Evolutionary conservation across 2,797 vertebrate genomes (phyloP).

Genomic region (Telmatherina bonti): DNA sequence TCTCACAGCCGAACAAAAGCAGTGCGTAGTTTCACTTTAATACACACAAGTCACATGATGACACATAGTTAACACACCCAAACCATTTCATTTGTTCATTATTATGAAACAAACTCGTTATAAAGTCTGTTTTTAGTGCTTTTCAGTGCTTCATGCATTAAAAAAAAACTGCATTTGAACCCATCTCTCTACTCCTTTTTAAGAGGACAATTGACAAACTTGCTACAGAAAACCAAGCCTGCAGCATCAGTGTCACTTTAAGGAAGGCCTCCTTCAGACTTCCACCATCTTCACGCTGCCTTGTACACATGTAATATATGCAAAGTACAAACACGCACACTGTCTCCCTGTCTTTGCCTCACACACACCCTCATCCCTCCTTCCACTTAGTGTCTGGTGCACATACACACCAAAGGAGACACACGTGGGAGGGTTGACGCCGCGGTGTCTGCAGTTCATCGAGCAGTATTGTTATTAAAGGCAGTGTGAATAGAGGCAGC

Average conservation of each 20-base stretch:
- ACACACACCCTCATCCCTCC: slow-evolving; percentile 39
- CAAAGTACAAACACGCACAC: slow-evolving; percentile 19
- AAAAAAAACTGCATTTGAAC: neutral
- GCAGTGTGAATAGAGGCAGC: slow-evolving; percentile 78
- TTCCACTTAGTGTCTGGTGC: slow-evolving; percentile 12
- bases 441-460: slow-evolving; percentile 77
- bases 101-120: no score
- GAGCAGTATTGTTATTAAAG: slow-evolving; percentile 83
- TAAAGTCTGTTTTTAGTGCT: neutral
- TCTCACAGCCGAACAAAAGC: slow-evolving; percentile 1
- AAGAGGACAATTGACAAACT: neutral
- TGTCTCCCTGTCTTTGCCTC: slow-evolving; percentile 40
- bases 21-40: neutral
- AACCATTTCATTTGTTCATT: no score
- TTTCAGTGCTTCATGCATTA: neutral
- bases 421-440: slow-evolving; percentile 80
- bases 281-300: slow-evolving; percentile 21
- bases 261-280: slow-evolving; percentile 1
- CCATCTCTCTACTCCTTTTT: no score
- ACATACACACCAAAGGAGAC: slow-evolving; percentile 59
- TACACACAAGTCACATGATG: neutral
- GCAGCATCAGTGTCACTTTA: neutral
- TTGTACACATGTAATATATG: neutral
- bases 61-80: neutral
- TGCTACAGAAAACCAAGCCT: neutral